Base-by-base conservation (phyloP, 64 coral and sea anemone species). In the Montipora sp. region DNA sequence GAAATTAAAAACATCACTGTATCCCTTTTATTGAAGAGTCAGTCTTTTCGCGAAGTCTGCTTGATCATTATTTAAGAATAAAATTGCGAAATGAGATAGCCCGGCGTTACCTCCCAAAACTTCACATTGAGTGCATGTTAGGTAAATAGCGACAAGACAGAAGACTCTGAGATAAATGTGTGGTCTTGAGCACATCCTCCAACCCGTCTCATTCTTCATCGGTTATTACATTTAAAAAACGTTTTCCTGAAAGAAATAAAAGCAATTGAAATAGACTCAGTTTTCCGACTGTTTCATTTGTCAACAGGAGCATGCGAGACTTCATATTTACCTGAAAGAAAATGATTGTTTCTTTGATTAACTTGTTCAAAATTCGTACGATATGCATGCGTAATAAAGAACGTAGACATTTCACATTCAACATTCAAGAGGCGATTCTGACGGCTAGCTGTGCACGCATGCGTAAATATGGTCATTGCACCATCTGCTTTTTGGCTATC, bases 131-230 rank as follows among this genome's bases (percentile, higher is more conserved):
- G 10, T 18, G 65, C 82, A 72, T 1, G 82, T 24, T 12, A 68
- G 16, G 46, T 71, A 51, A 50, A 72, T 71, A 50, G 47, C 65
- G 19, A 48, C 65, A 6, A 71, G 18, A 18, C 22, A 72, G 44
- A 85, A 22, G 14, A 36, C 36, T 36, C 36, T 36, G 36, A 85
- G 36, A 49, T 50, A 11, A 71, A 19, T 49, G 46, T 4, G 18
- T 51, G 49, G 45, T 49, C 46, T 85, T 85, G 82, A 11, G 46
- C 16, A 85, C 82, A 85, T 85, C 66, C 82, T 85, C 45, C 82
- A 49, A 85, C 47, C 70, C 68, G 65, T 85, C 19, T 70, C 82
- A 85, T 85, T 72, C 82, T 70, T 85, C 82, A 85, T 85, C 61
- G 47, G 47, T 44, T 46, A n/a, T 13, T 61, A 61, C 60, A 63